Percentiles rank a stretch among this genome's conserved stretches.
These are phyloP conservation scores for Himalopsyche tibetana DNA, from an alignment of 2,888 invertebrate species.

Conservation along the genomic window DNA sequence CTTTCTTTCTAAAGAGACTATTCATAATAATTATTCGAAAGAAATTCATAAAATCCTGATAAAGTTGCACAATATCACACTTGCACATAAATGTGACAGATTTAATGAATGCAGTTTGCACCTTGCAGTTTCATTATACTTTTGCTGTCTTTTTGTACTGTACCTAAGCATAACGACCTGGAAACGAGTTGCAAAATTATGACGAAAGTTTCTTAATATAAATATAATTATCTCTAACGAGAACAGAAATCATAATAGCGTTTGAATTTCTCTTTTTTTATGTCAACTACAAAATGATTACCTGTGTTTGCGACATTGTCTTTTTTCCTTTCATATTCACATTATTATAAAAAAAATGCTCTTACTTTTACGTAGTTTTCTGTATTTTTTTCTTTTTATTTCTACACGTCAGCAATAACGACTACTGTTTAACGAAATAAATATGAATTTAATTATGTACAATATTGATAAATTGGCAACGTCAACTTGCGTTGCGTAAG, in stretches of 20 bases:
- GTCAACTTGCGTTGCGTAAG: no score
- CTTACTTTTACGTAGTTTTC: neutral
- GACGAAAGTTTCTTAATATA: constrained; percentile 37
- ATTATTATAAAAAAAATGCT: constrained; percentile 7
- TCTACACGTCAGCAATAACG: no score
- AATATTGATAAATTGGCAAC: no score
- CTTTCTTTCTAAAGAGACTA: no score
- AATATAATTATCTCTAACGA: constrained; percentile 40
- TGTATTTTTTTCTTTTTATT: neutral
- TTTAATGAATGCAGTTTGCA: constrained; percentile 32
- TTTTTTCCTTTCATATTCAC: neutral
- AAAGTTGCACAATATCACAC: neutral
- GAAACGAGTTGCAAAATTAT: constrained; percentile 24
- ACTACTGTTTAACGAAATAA: no score
- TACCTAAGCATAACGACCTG: constrained; percentile 31
- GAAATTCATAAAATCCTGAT: neutral
- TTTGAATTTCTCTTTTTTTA: constrained; percentile 27
- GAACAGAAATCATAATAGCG: constrained; percentile 10
- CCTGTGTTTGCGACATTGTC: neutral
- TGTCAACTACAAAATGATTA: constrained; percentile 35
- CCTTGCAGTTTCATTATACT: constrained; percentile 40
- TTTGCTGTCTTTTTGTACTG: constrained; percentile 17
- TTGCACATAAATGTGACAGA: neutral
- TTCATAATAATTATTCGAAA: no score
- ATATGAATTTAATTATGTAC: no score